Evolutionary conservation across 2,113 vertebrate species (phyloP), one percentile per base, ranked within the genome.

Genomic region (Orcinus orca): DNA sequence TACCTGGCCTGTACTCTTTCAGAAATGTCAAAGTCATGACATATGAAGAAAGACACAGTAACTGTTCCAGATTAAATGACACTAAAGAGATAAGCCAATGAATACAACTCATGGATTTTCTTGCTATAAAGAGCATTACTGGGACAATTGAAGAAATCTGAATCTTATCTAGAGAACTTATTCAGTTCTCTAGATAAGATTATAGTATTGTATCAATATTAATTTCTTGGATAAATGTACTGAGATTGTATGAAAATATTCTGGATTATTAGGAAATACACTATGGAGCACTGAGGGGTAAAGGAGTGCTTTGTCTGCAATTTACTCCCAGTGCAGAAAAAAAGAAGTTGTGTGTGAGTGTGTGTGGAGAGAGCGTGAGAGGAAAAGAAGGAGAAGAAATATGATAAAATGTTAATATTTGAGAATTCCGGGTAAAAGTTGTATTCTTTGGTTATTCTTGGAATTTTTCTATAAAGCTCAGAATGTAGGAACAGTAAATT

Each of bases 241-340:
- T 65, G 14, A 82, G 50, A 82, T 77, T 86, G 41, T 58, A 89
- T 68, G 29, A 88, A 58, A 92, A 77, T 41, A 10, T 83, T 38
- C 36, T 77, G 17, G 13, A 55, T n/a, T 67, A 96, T 95, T 86
- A 94, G 88, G 36, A 96, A 89, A 86, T 65, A 81, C 0, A n/a
- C 38, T 68, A 25, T 79, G 7, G 90, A 82, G 14, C 73, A 67
- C 38, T 94, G 29, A 31, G 53, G 26, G 11, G 29, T 62, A 50
- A 88, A 81, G 0, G n/a, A 76, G 1, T 73, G 21, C 1, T 44
- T 10, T 80, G 3, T 71, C n/a, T 80, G 31, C 18, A 79, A 14
- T 25, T 85, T 86, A 63, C 20, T 73, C 53, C 41, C 82, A 58
- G 17, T 74, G 13, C 21, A 63, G 62, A 8, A 53, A 26, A 76